Evolutionary conservation across 2,113 vertebrate genomes (phyloP).

Genomic region (Megaceryle torquata): DNA sequence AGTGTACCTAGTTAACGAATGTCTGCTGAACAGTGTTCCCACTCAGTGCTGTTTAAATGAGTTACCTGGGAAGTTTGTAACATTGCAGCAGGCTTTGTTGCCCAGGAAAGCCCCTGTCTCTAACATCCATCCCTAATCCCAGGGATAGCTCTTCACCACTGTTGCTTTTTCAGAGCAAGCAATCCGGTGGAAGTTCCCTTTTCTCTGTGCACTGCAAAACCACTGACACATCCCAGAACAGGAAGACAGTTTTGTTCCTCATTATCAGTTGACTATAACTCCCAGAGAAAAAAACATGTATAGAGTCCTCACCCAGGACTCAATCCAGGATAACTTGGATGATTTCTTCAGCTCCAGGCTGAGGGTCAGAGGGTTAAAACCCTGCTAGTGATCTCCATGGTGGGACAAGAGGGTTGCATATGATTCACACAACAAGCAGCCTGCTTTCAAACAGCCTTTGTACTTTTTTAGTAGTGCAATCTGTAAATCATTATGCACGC

Average conservation of each 20-base stretch:
- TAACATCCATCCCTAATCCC: not conserved
- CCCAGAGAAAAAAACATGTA: not conserved
- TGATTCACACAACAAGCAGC: constrained; percentile 28
- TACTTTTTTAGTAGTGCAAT: not conserved
- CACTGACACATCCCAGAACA: not conserved
- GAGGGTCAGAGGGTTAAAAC: not conserved
- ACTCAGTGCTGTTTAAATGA: not conserved
- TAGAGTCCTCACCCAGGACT: not conserved
- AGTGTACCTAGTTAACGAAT: not conserved
- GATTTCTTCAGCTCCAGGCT: not conserved
- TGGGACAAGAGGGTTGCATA: not conserved
- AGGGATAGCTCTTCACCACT: not conserved
- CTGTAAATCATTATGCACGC: constrained; percentile 58
- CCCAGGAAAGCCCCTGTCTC: not conserved
- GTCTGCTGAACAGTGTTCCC: not conserved
- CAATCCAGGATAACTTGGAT: not conserved
- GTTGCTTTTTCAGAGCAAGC: rapidly evolving
- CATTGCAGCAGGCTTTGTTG: not conserved
- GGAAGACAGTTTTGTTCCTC: not conserved
- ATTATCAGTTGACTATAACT: not conserved
- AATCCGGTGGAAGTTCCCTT: not conserved
- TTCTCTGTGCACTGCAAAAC: rapidly evolving
- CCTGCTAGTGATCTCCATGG: not conserved
- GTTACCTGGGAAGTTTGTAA: not conserved
- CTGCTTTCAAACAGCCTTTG: constrained; percentile 45